Percentiles rank a stretch among this genome's conserved stretches.
Evolutionary conservation across 2,113 vertebrate species (phyloP).

Genomic region (human): GRCh38 chr15:31816001-31816500

Average conservation of each 20-base stretch:
- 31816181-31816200: background rate
- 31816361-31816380: background rate
- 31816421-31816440: too few relatives aligned
- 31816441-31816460: too few relatives aligned
- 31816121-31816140: background rate
- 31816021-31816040: background rate
- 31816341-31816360: background rate
- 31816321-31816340: background rate
- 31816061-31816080: background rate
- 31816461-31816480: too few relatives aligned
- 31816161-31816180: background rate
- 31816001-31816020: rapidly evolving
- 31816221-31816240: background rate
- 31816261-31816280: background rate
- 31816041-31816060: background rate
- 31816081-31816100: background rate
- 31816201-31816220: background rate
- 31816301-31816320: background rate
- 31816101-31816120: background rate
- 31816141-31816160: background rate
- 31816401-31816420: too few relatives aligned
- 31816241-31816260: background rate
- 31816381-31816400: background rate
- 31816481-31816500: too few relatives aligned
- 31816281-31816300: background rate